Percentiles rank a stretch among this genome's conserved stretches.
Conservation (phyloP, 2,797 vertebrate genomes). For the Falco naumanni region DNA sequence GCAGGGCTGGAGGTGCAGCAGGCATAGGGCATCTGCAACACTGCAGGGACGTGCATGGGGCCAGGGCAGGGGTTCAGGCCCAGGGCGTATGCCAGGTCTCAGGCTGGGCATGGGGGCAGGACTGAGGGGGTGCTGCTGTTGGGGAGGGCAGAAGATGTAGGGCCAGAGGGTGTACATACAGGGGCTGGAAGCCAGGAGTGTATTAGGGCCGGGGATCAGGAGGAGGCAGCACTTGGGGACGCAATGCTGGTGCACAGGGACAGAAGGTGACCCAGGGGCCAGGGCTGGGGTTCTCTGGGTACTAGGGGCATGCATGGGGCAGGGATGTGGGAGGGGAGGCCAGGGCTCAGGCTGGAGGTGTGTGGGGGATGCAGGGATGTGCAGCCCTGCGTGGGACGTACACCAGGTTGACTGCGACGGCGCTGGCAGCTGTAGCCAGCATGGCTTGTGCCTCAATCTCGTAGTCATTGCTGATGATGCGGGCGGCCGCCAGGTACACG, state of each 20-base stretch:
- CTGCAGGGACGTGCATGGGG: not conserved
- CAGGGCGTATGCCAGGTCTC: fast-evolving
- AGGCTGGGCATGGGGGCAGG: too few relatives aligned
- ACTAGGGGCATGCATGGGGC: not conserved
- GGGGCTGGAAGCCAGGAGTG: fast-evolving
- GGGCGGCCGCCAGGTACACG: conserved; percentile 90
- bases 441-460: conserved; percentile 93
- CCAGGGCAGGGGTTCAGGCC: too few relatives aligned
- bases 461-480: conserved; percentile 91
- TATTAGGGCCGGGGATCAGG: fast-evolving
- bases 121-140: not conserved
- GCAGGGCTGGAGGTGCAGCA: not conserved
- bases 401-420: conserved; percentile 92
- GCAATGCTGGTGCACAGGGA: not conserved
- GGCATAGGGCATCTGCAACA: too few relatives aligned
- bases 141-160: too few relatives aligned
- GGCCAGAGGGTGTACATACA: fast-evolving
- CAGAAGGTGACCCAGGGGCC: not conserved
- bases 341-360: not conserved
- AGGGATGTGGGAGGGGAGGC: not conserved
- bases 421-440: conserved; percentile 90
- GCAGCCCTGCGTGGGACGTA: conserved; percentile 12
- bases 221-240: fast-evolving
- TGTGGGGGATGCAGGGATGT: fast-evolving
- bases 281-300: not conserved